Evolutionary conservation across 2,888 invertebrate species (phyloP).

Genomic region (Hypomecis punctinalis): DNA sequence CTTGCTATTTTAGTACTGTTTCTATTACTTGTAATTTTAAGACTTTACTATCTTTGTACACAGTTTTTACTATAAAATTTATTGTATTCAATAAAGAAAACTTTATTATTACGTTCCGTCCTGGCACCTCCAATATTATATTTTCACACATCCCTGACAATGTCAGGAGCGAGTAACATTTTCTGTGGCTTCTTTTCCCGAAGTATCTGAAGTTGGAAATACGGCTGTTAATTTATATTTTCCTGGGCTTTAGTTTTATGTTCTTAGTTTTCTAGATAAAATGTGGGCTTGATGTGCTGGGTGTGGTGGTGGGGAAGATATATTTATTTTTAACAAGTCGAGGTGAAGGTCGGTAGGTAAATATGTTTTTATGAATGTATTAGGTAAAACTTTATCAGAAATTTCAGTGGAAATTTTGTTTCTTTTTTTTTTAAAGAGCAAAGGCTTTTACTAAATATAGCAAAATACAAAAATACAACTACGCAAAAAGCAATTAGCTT

Average conservation of each 20-base stretch:
- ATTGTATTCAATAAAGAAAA: too few species aligned
- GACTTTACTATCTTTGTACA: too few species aligned
- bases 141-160: neutral
- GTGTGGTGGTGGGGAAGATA: neutral
- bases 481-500: too few species aligned
- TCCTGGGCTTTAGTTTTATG: constrained; percentile 12
- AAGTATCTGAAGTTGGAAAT: constrained; percentile 31
- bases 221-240: constrained; percentile 29
- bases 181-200: constrained; percentile 29
- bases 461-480: too few species aligned
- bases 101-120: neutral
- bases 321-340: neutral
- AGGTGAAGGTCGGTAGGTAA: neutral
- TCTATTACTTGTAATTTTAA: too few species aligned
- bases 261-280: constrained; percentile 7
- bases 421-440: too few species aligned
- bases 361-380: too few species aligned
- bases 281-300: neutral
- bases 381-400: too few species aligned
- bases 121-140: constrained; percentile 4
- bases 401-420: too few species aligned
- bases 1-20: too few species aligned
- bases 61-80: too few species aligned
- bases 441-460: too few species aligned
- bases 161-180: constrained; percentile 20